Evolutionary conservation across 2,888 invertebrate genomes (phyloP).

Genomic region (Erpobdella octoculata): DNA sequence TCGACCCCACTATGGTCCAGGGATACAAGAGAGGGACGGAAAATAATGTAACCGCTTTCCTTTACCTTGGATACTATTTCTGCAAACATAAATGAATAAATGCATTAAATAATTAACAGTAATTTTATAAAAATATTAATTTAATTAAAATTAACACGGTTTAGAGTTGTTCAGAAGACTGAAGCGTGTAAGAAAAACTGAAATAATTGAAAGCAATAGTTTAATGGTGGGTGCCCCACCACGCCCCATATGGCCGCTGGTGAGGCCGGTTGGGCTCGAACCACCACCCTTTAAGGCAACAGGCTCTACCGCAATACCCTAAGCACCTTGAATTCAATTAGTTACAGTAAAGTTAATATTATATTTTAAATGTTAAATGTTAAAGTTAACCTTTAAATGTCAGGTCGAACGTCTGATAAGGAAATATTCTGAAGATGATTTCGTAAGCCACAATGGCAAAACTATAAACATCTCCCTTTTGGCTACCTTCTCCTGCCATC

Average conservation of each 20-base stretch:
- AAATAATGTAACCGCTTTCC: not conserved
- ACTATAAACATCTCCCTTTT: slow-evolving; percentile 14
- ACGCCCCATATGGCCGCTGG: too few species aligned
- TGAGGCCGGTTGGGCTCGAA: too few species aligned
- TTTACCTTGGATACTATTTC: not conserved
- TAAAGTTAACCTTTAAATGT: slow-evolving; percentile 9
- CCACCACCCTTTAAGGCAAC: too few species aligned
- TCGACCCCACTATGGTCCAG: not conserved
- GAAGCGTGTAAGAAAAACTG: too few species aligned
- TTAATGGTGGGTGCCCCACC: too few species aligned
- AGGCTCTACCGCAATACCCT: too few species aligned
- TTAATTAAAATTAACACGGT: too few species aligned
- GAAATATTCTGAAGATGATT: slow-evolving; percentile 9
- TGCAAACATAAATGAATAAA: not conserved
- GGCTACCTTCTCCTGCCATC: not conserved
- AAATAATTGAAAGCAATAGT: too few species aligned
- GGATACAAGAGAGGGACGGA: not conserved
- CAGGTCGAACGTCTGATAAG: slow-evolving; percentile 12
- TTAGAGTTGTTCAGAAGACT: too few species aligned
- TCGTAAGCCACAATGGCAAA: slow-evolving; percentile 11
- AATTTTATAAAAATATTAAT: not conserved
- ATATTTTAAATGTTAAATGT: too few species aligned
- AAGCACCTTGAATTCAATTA: too few species aligned
- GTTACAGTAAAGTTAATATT: too few species aligned
- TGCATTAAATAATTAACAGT: not conserved